These are phyloP conservation scores for Centropristis striata DNA, from an alignment of 2,113 vertebrate genomes.

Conservation along the genomic window DNA sequence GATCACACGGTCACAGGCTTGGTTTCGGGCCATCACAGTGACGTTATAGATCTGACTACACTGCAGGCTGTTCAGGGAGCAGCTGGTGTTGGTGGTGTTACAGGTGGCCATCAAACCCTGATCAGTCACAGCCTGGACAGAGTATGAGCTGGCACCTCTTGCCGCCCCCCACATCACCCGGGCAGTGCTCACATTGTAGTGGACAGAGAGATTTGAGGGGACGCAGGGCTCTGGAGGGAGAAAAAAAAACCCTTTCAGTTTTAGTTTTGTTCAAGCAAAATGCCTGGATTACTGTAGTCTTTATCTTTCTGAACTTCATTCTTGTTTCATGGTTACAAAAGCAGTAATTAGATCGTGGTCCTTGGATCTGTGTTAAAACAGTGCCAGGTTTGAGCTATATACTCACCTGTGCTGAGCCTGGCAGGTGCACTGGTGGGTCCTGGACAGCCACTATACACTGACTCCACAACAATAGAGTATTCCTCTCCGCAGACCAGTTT, in stretches of 20 bases:
- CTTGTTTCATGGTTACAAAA: background rate
- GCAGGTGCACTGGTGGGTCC: conserved; percentile 62
- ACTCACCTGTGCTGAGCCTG: conserved; percentile 68
- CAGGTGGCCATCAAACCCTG: conserved; percentile 55
- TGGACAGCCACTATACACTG: conserved; percentile 63
- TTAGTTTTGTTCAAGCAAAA: background rate
- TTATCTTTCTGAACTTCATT: background rate
- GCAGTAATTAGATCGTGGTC: background rate
- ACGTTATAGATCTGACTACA: conserved; percentile 81
- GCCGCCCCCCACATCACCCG: conserved; percentile 69
- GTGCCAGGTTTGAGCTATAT: background rate
- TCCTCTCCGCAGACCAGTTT: conserved; percentile 74
- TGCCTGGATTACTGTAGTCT: background rate
- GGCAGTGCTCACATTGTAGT: conserved; percentile 59
- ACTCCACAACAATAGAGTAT: conserved; percentile 70
- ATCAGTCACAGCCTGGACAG: conserved; percentile 62
- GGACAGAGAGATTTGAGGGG: conserved; percentile 62
- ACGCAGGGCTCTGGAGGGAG: conserved; percentile 73
- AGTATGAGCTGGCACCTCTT: conserved; percentile 66
- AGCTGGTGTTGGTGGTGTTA: conserved; percentile 66
- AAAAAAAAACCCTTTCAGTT: background rate
- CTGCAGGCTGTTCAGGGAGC: conserved; percentile 61
- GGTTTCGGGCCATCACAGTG: conserved; percentile 73
- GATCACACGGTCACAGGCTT: conserved; percentile 59
- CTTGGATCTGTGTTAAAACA: background rate